Evolutionary conservation across 2,797 vertebrate genomes (phyloP).

Genomic region (Typhlichthys subterraneus): DNA sequence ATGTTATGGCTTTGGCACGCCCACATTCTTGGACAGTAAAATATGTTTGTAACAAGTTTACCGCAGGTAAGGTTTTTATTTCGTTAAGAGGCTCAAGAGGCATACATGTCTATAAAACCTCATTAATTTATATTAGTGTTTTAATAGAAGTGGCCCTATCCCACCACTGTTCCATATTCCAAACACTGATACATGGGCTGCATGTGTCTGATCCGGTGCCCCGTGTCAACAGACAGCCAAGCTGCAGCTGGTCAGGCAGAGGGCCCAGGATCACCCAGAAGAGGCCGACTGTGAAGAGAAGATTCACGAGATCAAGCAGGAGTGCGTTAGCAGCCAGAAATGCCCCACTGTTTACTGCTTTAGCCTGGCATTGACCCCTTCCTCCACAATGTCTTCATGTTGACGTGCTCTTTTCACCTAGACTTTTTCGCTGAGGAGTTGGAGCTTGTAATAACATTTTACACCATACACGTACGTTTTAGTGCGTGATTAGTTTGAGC

Average conservation of each 20-base stretch:
- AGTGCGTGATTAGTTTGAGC: too few relatives aligned
- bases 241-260: constrained; percentile 89
- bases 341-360: constrained; percentile 17
- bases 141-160: constrained; percentile 43
- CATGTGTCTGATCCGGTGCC: constrained; percentile 59
- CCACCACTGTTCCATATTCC: constrained; percentile 26
- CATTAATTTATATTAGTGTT: constrained; percentile 27
- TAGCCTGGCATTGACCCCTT: constrained; percentile 32
- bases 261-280: constrained; percentile 83
- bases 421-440: neutral
- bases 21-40: constrained; percentile 16
- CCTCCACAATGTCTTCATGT: constrained; percentile 27
- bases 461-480: too few relatives aligned
- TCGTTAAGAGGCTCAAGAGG: constrained; percentile 32
- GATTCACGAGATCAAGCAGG: constrained; percentile 84
- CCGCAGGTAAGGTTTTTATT: too few relatives aligned
- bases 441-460: too few relatives aligned
- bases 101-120: constrained; percentile 10
- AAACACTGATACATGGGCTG: constrained; percentile 48
- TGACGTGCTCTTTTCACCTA: neutral
- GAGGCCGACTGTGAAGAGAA: constrained; percentile 79
- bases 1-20: constrained; percentile 17
- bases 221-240: constrained; percentile 84
- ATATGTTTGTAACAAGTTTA: constrained; percentile 29
- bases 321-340: constrained; percentile 73